These are phyloP conservation scores for Platichthys flesus DNA, from an alignment of 2,113 vertebrate genomes.

Conservation along the genomic window DNA sequence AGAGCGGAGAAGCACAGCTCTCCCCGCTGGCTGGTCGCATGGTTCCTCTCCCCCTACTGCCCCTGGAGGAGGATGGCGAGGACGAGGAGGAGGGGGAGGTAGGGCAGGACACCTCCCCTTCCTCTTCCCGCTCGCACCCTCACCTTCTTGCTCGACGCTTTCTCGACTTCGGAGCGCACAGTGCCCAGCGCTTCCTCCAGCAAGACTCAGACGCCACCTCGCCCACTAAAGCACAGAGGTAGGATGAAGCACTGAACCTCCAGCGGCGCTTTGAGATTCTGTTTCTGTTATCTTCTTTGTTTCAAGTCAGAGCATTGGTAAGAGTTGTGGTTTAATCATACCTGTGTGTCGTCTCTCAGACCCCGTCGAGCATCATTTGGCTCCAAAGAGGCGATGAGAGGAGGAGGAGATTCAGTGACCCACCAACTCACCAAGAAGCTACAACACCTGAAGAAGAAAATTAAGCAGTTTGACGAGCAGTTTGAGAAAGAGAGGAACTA, in stretches of 20 bases:
- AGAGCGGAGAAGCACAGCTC: slow-evolving; percentile 94
- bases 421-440: slow-evolving; percentile 97
- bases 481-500: slow-evolving; percentile 96
- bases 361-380: slow-evolving; percentile 92
- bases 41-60: slow-evolving; percentile 87
- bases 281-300: background rate
- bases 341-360: slow-evolving; percentile 70
- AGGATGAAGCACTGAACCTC: background rate
- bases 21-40: slow-evolving; percentile 97
- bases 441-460: slow-evolving; percentile 93
- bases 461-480: slow-evolving; percentile 97
- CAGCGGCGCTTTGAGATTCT: background rate
- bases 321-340: background rate
- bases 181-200: slow-evolving; percentile 94
- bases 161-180: slow-evolving; percentile 89
- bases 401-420: slow-evolving; percentile 88
- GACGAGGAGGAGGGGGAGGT: slow-evolving; percentile 80
- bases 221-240: slow-evolving; percentile 93
- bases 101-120: slow-evolving; percentile 79
- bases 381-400: slow-evolving; percentile 93
- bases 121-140: slow-evolving; percentile 82
- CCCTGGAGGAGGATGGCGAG: slow-evolving; percentile 86
- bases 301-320: background rate
- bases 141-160: slow-evolving; percentile 89
- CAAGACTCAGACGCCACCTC: slow-evolving; percentile 88